Conservation (phyloP, 2,113 vertebrate genomes). For the Poeciliopsis retropinna region DNA sequence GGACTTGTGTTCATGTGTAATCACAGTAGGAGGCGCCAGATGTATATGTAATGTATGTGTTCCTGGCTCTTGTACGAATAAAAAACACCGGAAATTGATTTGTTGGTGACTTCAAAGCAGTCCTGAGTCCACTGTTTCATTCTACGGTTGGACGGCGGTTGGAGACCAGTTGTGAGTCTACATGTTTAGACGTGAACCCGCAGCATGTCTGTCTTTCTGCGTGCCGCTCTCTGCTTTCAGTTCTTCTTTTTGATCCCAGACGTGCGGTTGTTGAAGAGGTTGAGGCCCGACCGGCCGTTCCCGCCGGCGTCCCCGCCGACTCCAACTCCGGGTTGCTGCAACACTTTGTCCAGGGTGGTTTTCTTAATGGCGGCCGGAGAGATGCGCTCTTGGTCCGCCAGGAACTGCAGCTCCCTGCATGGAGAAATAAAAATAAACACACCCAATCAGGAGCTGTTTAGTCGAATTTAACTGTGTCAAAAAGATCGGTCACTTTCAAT, state of each 20-base stretch:
- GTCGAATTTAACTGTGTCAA: not conserved
- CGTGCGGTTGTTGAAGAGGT: constrained; percentile 81
- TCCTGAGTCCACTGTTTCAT: constrained; percentile 16
- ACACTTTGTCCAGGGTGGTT: constrained; percentile 93
- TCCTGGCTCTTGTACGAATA: constrained; percentile 32
- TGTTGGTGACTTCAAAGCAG: constrained; percentile 24
- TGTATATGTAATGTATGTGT: constrained; percentile 8
- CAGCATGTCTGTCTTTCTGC: not conserved
- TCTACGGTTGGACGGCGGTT: constrained; percentile 5
- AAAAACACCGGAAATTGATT: constrained; percentile 38
- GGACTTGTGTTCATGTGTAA: constrained; percentile 7
- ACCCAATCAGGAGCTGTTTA: constrained; percentile 61
- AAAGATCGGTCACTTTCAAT: not conserved
- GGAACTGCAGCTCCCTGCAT: constrained; percentile 89
- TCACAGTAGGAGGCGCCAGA: constrained; percentile 37
- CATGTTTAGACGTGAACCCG: constrained; percentile 11
- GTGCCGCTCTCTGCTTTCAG: constrained; percentile 37
- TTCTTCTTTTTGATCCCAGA: constrained; percentile 81
- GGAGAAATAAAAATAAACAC: not conserved
- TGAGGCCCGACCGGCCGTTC: constrained; percentile 77
- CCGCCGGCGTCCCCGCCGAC: constrained; percentile 69
- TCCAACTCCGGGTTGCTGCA: constrained; percentile 87
- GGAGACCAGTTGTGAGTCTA: not conserved
- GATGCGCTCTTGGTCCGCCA: constrained; percentile 95
- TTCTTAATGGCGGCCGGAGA: constrained; percentile 97